Evolutionary conservation across 2,888 invertebrate species (phyloP).

Genomic region (Scaptomyza flava): DNA sequence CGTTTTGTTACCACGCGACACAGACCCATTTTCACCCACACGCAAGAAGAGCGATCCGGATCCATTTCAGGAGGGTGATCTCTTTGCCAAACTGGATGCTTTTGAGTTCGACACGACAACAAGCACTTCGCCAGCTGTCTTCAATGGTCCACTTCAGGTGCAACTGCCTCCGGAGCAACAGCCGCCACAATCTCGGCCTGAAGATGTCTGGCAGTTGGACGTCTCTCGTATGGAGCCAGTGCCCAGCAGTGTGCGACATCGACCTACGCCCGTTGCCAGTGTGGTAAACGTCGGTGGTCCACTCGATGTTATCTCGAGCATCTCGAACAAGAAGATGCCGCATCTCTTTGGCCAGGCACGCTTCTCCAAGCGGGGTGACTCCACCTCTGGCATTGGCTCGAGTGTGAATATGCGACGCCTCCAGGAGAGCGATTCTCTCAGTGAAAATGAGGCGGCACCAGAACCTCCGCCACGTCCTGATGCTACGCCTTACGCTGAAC

Average conservation of each 20-base stretch:
- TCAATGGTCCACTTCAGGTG: slow-evolving; percentile 89
- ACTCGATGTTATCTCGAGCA: slow-evolving; percentile 85
- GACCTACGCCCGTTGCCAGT: slow-evolving; percentile 64
- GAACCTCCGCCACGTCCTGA: slow-evolving; percentile 85
- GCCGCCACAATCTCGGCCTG: not conserved
- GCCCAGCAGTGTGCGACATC: slow-evolving; percentile 71
- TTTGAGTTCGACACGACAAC: slow-evolving; percentile 83
- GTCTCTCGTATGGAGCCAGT: slow-evolving; percentile 64
- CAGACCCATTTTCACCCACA: slow-evolving; percentile 84
- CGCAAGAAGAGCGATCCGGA: slow-evolving; percentile 88
- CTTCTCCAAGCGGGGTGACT: slow-evolving; percentile 82
- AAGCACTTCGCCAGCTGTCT: slow-evolving; percentile 82
- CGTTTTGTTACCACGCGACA: slow-evolving; percentile 84
- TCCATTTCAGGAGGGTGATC: slow-evolving; percentile 88
- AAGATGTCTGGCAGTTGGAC: slow-evolving; percentile 63
- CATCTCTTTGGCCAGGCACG: slow-evolving; percentile 84
- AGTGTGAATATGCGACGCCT: slow-evolving; percentile 84
- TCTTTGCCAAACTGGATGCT: slow-evolving; percentile 84
- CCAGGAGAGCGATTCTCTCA: slow-evolving; percentile 84
- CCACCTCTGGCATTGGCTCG: slow-evolving; percentile 73
- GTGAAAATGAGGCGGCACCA: slow-evolving; percentile 84
- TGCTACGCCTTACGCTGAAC: slow-evolving; percentile 86
- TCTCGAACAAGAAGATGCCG: slow-evolving; percentile 84
- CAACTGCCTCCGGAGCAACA: slow-evolving; percentile 88
- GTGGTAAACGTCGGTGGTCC: slow-evolving; percentile 55